Base-by-base conservation (phyloP, 2,888 invertebrate genomes). In the Odontocolon sp. region DNA sequence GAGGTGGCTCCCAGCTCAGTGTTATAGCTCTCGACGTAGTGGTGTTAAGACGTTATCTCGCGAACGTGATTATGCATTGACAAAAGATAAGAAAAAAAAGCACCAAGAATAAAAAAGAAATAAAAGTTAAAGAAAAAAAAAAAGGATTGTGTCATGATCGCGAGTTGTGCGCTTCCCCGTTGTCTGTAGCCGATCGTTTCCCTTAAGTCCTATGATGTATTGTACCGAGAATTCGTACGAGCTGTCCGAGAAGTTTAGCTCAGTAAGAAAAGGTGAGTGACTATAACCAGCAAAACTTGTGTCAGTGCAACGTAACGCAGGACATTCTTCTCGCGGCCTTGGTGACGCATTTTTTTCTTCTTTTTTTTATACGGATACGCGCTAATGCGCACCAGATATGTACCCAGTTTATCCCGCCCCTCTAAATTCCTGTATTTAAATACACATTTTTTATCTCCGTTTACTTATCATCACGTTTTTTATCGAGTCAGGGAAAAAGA, bases 141-240 rank as follows among this genome's bases (percentile, higher is more conserved):
- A 50, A 75, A 47, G 64, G 54, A 31, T 73, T 77, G 85, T 87
- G 87, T 85, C 85, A 87, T 87, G 87, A 81, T 86, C 84, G 80
- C 85, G 82, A 82, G 81, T 82, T 83, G 80, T 72, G 84, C 81
- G 52, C 21, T 54, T 81, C 83, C 82, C 81, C 80, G 83, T 85
- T 82, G 82, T 75, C 83, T 83, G 77, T 86, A 86, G 86, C 82
- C 84, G 85, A 82, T 68, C 79, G 81, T 54, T 33, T 80, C 82
- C 80, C 31, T 64, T 23, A 81, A 82, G 83, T 85, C 84, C 83
- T 88, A 88, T 87, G 81, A 89, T 89, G 88, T 83, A 85, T 81
- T 42, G 38, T 86, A 84, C 84, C 85, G 84, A 83, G 85, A 85
- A 81, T 83, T 82, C 82, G 79, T 81, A 77, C 81, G 82, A 83